phyloP scores from a whole-genome alignment of 2,113 vertebrate species.

The Paratilapia polleni region DNA sequence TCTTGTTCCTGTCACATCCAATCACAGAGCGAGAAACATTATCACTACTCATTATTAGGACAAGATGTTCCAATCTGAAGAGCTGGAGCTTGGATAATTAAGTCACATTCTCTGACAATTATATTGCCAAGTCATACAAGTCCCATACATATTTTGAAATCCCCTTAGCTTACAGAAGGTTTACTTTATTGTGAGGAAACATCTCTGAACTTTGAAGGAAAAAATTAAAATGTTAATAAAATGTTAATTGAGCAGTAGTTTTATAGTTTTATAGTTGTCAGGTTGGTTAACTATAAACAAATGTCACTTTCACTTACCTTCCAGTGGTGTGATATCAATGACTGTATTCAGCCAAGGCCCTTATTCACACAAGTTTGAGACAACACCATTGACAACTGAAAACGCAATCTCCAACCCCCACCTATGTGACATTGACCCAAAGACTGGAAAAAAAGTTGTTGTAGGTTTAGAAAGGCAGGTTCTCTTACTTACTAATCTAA shows the following conservation, averaged over 20 bases:
- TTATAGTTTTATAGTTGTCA: not conserved
- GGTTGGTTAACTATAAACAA: not conserved
- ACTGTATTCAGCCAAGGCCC: no score
- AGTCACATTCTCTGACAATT: conserved; percentile 33
- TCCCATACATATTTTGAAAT: not conserved
- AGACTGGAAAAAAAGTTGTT: not conserved
- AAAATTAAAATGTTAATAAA: not conserved
- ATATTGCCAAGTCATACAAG: not conserved
- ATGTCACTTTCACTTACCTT: accelerated
- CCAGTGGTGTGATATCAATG: no score
- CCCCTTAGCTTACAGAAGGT: not conserved
- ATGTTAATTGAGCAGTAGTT: not conserved
- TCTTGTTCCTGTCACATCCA: conserved; percentile 80
- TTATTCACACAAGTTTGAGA: not conserved
- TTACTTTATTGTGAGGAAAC: not conserved
- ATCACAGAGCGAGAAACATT: conserved; percentile 77
- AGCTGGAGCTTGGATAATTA: conserved; percentile 48
- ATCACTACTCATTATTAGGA: conserved; percentile 84
- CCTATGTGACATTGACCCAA: not conserved
- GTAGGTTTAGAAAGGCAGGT: not conserved
- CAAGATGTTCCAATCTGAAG: conserved; percentile 74
- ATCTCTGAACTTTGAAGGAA: not conserved
- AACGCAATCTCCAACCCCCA: accelerated
- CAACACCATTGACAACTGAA: not conserved
- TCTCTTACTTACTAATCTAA: not conserved